A percentile compares a stretch with the other conserved stretches of the same genome.
phyloP scores from a whole-genome alignment of 1,140 invertebrate genomes.

The Grapholita molesta region DNA sequence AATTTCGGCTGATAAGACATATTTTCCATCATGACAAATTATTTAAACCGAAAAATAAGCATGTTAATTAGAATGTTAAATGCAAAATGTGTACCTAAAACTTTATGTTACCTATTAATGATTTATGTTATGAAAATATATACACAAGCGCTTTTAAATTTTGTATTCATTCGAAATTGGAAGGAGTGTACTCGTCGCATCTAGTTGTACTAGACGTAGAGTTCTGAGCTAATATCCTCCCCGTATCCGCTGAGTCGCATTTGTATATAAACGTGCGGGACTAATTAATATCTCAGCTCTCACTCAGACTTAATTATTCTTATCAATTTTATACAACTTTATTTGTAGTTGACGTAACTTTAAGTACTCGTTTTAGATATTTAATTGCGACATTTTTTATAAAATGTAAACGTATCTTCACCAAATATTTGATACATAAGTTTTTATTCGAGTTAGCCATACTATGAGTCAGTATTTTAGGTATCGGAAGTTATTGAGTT shows the following conservation, averaged over 20 bases:
- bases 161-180: too few species aligned
- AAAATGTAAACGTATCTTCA: constrained; percentile 66
- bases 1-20: too few species aligned
- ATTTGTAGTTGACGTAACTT: constrained; percentile 62
- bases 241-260: constrained; percentile 27
- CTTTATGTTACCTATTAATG: too few species aligned
- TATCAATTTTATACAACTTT: constrained; percentile 72
- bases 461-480: constrained; percentile 75
- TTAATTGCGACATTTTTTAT: constrained; percentile 66
- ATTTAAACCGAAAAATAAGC: too few species aligned
- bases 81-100: too few species aligned
- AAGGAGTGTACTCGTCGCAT: not conserved
- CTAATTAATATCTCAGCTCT: constrained; percentile 18
- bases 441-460: constrained; percentile 74
- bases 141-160: too few species aligned
- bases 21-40: too few species aligned
- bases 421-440: constrained; percentile 75
- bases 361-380: constrained; percentile 65
- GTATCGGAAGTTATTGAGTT: constrained; percentile 60
- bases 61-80: too few species aligned
- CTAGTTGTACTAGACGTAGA: constrained; percentile 1
- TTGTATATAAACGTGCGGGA: constrained; percentile 39
- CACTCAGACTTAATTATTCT: constrained; percentile 42
- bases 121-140: too few species aligned
- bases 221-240: constrained; percentile 26